A percentile compares a stretch with the other conserved stretches of the same genome.
These are phyloP conservation scores for Tetanocera ferruginea DNA, from an alignment of 2,888 invertebrate genomes.

Conservation along the genomic window DNA sequence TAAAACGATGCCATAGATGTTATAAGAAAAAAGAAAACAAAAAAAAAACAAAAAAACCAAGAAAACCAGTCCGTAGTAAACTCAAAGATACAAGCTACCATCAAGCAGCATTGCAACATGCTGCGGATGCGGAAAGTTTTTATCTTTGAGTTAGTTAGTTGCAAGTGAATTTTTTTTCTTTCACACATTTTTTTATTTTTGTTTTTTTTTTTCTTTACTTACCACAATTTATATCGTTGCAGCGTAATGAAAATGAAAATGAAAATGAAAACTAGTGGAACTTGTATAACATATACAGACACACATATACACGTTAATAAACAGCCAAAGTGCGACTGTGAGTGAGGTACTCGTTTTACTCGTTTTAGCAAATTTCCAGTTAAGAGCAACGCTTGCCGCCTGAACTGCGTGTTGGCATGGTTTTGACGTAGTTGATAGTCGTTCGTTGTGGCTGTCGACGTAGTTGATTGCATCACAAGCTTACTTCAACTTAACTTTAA, in stretches of 20 bases:
- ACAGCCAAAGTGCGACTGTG: background rate
- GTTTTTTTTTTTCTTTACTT: background rate
- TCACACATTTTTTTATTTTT: no score
- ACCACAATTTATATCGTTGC: background rate
- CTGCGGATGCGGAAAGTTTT: slow-evolving; percentile 32
- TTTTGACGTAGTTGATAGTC: slow-evolving; percentile 9
- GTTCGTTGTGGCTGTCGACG: no score
- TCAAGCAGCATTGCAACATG: no score
- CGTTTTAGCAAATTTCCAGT: no score
- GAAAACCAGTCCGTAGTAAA: background rate
- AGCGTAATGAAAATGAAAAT: slow-evolving; percentile 39
- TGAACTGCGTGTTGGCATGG: background rate
- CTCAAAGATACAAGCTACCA: no score
- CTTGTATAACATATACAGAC: slow-evolving; percentile 12
- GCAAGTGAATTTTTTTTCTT: background rate
- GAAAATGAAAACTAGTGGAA: slow-evolving; percentile 42
- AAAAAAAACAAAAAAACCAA: background rate
- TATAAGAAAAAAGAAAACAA: background rate
- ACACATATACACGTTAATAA: background rate
- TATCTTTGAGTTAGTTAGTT: background rate
- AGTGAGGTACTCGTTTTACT: background rate
- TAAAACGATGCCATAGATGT: background rate
- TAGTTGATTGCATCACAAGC: slow-evolving; percentile 7
- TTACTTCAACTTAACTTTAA: background rate
- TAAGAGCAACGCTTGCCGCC: background rate